Evolutionary conservation across 2,797 vertebrate species (phyloP), one percentile per base, ranked within the genome.

Genomic region (Hybognathus amarus): DNA sequence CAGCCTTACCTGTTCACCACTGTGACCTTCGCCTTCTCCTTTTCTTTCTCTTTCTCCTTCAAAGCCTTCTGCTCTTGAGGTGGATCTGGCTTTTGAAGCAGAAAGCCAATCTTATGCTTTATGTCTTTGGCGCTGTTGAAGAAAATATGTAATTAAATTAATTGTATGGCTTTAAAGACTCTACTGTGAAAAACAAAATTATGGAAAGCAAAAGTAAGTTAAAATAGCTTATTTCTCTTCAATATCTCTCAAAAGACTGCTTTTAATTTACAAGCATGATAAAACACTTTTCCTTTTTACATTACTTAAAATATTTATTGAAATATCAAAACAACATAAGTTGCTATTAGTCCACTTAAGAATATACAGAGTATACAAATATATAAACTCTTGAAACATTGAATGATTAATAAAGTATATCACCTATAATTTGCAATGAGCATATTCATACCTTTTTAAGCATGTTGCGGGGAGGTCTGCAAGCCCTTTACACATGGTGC

Each of bases 401-500:
- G 3, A 68, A 45, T 7, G 10, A 83, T 69, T 45, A 18, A 10
- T 12, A 20, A 47, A 71, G 24, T 20, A 47, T 40, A 61, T 61
- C 38, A 42, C 5, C 17, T 54, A 45, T 24, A n/a, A 59, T 13
- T 27, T 54, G 17, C 20, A 56, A 27, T 15, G 11, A 45, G 22
- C 1, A 7, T 33, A 7, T 90, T 42, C 80, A 12, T 95, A 97
- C 97, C 97, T 97, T 95, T 95, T 97, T 88, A 98, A 90, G 93
- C 97, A 98, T 85, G 97, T 97, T 54, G 97, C 96, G 40, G 97
- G 97, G 67, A 98, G 95, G 0, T 96, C 95, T 33, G 96, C 95
- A 0, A 98, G 96, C 91, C 97, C 97, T 91, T 96, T 97, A 90
- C 97, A 99, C 97, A 99, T 99, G 90, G 89, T 94, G 90, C 52